Conservation (phyloP, 2,888 invertebrate genomes). For the Euplagia quadripunctaria region DNA sequence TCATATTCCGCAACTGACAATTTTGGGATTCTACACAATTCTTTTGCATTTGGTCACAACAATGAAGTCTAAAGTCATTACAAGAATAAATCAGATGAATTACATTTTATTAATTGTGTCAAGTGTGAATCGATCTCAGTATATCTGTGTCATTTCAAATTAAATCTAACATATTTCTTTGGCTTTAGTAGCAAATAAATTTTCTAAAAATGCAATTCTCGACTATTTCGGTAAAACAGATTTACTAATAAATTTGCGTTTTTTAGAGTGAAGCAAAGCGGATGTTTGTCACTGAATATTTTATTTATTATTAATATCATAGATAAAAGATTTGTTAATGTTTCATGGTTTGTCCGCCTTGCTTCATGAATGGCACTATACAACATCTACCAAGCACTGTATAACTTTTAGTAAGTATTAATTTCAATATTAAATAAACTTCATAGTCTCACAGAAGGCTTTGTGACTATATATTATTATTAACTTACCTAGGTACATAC, state of each 20-base stretch:
- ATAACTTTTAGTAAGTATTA: constrained; percentile 37
- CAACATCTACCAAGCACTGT: constrained; percentile 53
- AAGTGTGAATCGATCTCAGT: constrained; percentile 46
- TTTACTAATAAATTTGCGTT: constrained; percentile 32
- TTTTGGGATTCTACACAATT: background rate
- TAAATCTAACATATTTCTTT: constrained; percentile 58
- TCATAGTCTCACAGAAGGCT: constrained; percentile 64
- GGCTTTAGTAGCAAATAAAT: constrained; percentile 54
- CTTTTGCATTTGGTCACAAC: background rate
- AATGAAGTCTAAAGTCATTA: background rate
- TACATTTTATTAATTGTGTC: background rate
- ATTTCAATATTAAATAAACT: constrained; percentile 41
- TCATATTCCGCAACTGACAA: too few relatives aligned
- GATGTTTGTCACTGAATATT: background rate
- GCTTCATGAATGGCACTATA: constrained; percentile 43
- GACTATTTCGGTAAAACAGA: constrained; percentile 30
- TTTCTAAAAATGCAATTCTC: constrained; percentile 32
- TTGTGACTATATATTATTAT: constrained; percentile 51
- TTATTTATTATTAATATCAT: background rate
- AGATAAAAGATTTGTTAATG: background rate
- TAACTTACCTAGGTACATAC: constrained; percentile 64
- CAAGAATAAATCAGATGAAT: background rate
- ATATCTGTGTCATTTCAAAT: constrained; percentile 42
- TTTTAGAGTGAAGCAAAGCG: constrained; percentile 19
- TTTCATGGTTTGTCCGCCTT: constrained; percentile 4